Evolutionary conservation across 2,113 vertebrate genomes (phyloP), one percentile per base, ranked within the genome.

Genomic region (Syngnathus typhle): DNA sequence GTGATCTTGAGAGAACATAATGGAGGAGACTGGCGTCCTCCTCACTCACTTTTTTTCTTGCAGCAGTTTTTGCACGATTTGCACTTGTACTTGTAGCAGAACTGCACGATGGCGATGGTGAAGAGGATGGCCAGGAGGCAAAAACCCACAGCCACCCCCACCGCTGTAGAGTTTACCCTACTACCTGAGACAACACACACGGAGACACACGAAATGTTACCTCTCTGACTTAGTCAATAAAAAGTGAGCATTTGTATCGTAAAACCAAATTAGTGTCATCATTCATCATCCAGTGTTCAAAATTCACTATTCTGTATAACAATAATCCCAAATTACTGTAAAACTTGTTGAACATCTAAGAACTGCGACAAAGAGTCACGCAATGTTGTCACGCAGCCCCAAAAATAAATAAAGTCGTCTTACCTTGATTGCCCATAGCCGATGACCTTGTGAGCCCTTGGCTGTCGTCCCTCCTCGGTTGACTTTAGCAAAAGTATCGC

Each of bases 1-100:
- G 2, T 51, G 12, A 75, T 2, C 63, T 16, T 36, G 10, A 23
- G 11, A 52, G 13, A 60, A n/a, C 1, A 19, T 2, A 10, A 38
- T 3, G 2, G 32, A 3, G 37, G 43, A n/a, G 19, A 3, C 4
- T 9, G 23, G 4, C 37, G 51, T 32, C 8, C 4, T 51, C 27
- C 36, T 49, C 49, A 23, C 83, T 83, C 55, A 89, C 88, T 39
- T 19, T 87, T 89, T 74, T 87, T 90, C 79, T 89, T 88, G 68
- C 77, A 87, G 71, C 70, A 80, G 0, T 79, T 84, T 73, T 85
- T 87, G 64, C 77, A 83, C 1, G 61, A 67, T 62, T 86, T 84
- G 80, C 86, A 90, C 69, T 73, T 89, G 73, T 85, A 60, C 65
- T 90, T 89, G 78, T 64, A 81, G 72, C 79, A 87, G 69, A 86